Evolutionary conservation across 2,888 invertebrate genomes (phyloP).

Genomic region (Dyspetes luteomarginatus): DNA sequence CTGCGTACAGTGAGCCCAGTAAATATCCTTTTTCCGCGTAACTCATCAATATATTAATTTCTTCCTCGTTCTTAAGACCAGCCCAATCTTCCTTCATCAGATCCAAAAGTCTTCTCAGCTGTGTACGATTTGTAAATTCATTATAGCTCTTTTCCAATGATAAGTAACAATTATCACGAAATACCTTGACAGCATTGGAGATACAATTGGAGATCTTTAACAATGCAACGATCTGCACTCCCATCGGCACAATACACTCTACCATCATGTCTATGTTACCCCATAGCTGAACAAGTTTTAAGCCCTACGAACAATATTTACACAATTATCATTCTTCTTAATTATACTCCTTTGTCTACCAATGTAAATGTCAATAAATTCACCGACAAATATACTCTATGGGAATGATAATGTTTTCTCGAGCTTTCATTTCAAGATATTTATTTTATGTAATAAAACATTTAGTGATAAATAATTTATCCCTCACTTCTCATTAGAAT

Average conservation of each 20-base stretch:
- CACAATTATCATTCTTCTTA: not conserved
- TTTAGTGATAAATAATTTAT: no score
- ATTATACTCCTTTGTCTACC: not conserved
- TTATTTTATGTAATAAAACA: no score
- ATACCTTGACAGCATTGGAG: slow-evolving; percentile 29
- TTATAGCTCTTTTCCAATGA: not conserved
- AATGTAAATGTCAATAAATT: not conserved
- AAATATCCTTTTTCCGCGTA: slow-evolving; percentile 13
- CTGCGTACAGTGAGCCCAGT: not conserved
- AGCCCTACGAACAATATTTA: slow-evolving; percentile 1
- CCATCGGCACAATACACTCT: slow-evolving; percentile 42
- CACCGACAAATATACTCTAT: not conserved
- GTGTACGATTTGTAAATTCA: not conserved
- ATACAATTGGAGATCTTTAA: slow-evolving; percentile 21
- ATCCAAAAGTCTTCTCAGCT: slow-evolving; percentile 38
- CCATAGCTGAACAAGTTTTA: slow-evolving; percentile 24
- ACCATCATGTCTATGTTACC: slow-evolving; percentile 36
- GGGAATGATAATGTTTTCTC: not conserved
- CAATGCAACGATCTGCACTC: slow-evolving; percentile 27
- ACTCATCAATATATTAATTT: slow-evolving; percentile 17
- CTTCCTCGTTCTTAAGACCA: slow-evolving; percentile 3
- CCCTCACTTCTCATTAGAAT: no score
- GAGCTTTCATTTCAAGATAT: not conserved
- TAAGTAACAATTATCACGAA: not conserved
- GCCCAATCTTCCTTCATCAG: slow-evolving; percentile 33